Conservation (phyloP, 2,888 invertebrate species). For the Hypercompe scribonia region DNA sequence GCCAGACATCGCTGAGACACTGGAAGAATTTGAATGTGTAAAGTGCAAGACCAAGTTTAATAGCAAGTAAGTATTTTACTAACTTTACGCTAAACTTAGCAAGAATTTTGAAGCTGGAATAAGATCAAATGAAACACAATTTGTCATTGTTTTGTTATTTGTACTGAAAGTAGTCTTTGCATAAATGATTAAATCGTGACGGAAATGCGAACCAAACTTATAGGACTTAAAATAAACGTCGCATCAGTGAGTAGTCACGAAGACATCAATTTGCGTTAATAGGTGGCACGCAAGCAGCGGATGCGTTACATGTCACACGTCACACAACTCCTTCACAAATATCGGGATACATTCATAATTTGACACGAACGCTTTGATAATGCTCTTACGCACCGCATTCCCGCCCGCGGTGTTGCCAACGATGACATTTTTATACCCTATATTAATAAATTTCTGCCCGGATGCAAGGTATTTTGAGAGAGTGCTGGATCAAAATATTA, state of each 20-base stretch:
- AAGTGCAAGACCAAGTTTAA: slow-evolving; percentile 66
- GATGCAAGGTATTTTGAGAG: slow-evolving; percentile 74
- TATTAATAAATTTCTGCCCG: slow-evolving; percentile 75
- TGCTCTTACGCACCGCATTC: slow-evolving; percentile 58
- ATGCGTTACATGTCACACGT: slow-evolving; percentile 76
- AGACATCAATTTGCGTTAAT: slow-evolving; percentile 63
- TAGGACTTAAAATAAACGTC: slow-evolving; percentile 64
- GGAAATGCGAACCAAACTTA: slow-evolving; percentile 52
- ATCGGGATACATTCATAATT: slow-evolving; percentile 82
- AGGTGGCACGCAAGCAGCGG: slow-evolving; percentile 63
- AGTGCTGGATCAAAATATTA: slow-evolving; percentile 73
- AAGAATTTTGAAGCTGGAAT: not conserved
- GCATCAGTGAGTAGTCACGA: slow-evolving; percentile 48
- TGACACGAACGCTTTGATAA: slow-evolving; percentile 78
- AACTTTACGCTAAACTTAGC: not conserved
- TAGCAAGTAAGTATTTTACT: slow-evolving; percentile 63
- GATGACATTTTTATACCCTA: slow-evolving; percentile 78
- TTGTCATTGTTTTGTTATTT: not conserved
- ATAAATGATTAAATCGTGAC: slow-evolving; percentile 34
- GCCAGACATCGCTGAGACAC: slow-evolving; percentile 44
- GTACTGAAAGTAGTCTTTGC: slow-evolving; percentile 19
- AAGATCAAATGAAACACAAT: not conserved
- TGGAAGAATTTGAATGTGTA: slow-evolving; percentile 56
- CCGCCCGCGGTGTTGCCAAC: slow-evolving; percentile 62
- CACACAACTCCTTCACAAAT: slow-evolving; percentile 81